Conservation (phyloP, 2,113 vertebrate species). For the Chitala chitala region DNA sequence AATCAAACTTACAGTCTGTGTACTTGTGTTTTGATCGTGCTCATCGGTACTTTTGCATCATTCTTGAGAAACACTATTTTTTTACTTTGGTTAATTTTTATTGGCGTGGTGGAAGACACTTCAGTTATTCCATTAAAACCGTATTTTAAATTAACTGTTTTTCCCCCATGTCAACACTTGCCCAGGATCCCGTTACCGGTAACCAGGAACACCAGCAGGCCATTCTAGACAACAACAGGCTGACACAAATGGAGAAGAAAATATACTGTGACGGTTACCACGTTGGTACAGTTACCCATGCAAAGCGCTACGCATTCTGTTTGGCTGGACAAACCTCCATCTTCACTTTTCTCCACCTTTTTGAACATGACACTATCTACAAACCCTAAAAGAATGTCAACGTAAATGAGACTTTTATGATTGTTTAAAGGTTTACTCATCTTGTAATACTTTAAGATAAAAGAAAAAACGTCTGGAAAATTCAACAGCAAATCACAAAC, state of each 20-base stretch:
- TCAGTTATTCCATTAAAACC: neutral
- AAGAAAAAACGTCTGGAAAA: neutral
- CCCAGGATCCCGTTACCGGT: too few relatives aligned
- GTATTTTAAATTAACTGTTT: too few relatives aligned
- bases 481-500: constrained; percentile 1
- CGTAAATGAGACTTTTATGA: neutral
- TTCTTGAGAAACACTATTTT: neutral
- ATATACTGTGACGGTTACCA: neutral
- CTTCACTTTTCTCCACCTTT: neutral
- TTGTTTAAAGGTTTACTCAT: constrained; percentile 3
- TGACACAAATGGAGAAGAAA: neutral
- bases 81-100: neutral
- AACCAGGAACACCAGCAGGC: too few relatives aligned
- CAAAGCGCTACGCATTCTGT: too few relatives aligned
- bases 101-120: neutral
- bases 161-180: too few relatives aligned
- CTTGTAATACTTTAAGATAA: constrained; percentile 2
- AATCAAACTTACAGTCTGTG: neutral
- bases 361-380: neutral
- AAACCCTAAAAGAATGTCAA: neutral
- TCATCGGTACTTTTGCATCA: too few relatives aligned
- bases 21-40: neutral
- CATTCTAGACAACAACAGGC: too few relatives aligned
- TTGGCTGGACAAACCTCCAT: neutral
- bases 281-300: too few relatives aligned